Evolutionary conservation across 1,140 invertebrate species (phyloP).

Genomic region (Galendromus occidentalis): DNA sequence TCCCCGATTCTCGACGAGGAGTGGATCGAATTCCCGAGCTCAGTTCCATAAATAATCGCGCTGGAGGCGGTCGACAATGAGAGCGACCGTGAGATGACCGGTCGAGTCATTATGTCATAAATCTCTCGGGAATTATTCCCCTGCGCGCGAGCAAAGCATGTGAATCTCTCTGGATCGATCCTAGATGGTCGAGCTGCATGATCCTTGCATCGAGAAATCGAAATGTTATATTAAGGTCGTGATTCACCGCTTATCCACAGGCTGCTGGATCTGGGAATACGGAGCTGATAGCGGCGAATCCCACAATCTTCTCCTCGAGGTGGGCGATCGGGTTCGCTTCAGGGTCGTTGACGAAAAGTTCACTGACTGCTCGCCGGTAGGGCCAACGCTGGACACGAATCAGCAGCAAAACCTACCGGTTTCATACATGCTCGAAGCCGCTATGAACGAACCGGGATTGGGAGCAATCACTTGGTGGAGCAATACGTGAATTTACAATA

Average conservation of each 20-base stretch:
- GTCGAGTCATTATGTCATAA: too few species aligned
- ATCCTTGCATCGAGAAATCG: too few species aligned
- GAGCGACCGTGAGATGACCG: too few species aligned
- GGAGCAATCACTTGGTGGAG: neutral
- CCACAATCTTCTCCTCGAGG: neutral
- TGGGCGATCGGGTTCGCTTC: neutral
- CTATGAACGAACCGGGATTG: neutral
- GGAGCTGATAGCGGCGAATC: neutral
- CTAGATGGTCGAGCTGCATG: too few species aligned
- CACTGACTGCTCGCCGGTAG: neutral
- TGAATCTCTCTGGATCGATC: too few species aligned
- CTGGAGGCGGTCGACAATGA: too few species aligned
- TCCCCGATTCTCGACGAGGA: too few species aligned
- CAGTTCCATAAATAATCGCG: too few species aligned
- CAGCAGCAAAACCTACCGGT: slow-evolving; percentile 2
- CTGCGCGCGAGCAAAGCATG: too few species aligned
- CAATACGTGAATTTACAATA: neutral
- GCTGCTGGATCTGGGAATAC: slow-evolving; percentile 2
- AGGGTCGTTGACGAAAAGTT: neutral
- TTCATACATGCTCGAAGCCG: neutral
- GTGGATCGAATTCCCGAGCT: too few species aligned
- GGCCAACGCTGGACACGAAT: neutral
- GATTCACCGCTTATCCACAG: neutral
- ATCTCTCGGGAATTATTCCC: too few species aligned
- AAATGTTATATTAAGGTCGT: too few species aligned